phyloP scores from a whole-genome alignment of 2,797 vertebrate species.

The Sorex maritimensis region DNA sequence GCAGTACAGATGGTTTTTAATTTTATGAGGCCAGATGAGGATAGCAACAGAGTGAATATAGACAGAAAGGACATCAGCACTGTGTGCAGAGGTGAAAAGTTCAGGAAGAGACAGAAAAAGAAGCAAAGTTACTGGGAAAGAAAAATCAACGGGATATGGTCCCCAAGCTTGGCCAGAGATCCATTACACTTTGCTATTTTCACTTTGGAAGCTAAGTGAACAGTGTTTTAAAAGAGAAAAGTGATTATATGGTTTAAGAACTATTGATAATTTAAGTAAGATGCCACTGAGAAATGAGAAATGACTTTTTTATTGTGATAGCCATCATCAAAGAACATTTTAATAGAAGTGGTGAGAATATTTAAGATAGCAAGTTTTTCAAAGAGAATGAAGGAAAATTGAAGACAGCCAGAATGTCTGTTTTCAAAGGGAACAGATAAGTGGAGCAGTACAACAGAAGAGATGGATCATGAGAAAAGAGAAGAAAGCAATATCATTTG shows the following conservation, averaged over 20 bases:
- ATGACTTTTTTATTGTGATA: background rate
- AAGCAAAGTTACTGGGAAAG: background rate
- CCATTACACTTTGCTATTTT: background rate
- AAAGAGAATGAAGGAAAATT: background rate
- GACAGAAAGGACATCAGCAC: background rate
- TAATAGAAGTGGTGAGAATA: background rate
- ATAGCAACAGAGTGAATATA: background rate
- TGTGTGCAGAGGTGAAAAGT: background rate
- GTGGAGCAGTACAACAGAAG: background rate
- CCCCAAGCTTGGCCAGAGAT: background rate
- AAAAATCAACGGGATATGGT: background rate
- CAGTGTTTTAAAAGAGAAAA: background rate
- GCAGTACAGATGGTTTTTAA: background rate
- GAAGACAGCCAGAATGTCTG: background rate
- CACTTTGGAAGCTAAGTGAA: background rate
- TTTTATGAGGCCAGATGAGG: background rate
- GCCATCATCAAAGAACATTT: background rate
- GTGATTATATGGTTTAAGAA: background rate
- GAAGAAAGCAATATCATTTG: background rate
- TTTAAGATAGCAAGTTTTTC: background rate
- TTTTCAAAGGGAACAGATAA: conserved; percentile 22
- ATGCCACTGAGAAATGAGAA: background rate
- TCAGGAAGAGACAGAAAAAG: background rate
- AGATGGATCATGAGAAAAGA: background rate
- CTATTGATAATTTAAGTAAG: background rate